phyloP scores from a whole-genome alignment of 2,888 invertebrate genomes.

The Polyploca ridens region DNA sequence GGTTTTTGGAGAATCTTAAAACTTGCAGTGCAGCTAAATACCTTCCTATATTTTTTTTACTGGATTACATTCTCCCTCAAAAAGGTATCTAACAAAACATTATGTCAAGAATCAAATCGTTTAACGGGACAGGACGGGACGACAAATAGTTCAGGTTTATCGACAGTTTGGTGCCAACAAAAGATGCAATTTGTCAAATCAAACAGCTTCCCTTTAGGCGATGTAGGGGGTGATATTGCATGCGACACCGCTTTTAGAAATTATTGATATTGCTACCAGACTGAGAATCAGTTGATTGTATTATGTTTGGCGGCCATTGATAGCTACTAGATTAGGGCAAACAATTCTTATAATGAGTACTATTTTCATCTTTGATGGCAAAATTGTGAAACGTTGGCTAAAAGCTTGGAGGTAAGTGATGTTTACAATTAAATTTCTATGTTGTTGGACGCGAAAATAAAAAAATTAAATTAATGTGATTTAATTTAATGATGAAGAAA shows the following conservation, averaged over 20 bases:
- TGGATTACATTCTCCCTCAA: not conserved
- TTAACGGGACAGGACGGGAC: conserved; percentile 61
- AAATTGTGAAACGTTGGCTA: too few species aligned
- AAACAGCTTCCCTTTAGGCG: conserved; percentile 51
- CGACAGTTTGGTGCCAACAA: conserved; percentile 67
- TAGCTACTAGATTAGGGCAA: conserved; percentile 19
- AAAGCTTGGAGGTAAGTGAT: too few species aligned
- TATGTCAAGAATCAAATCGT: conserved; percentile 51
- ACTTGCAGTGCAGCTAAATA: too few species aligned
- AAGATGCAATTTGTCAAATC: conserved; percentile 79
- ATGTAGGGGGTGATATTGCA: conserved; percentile 23
- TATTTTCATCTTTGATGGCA: too few species aligned
- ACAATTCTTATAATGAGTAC: too few species aligned
- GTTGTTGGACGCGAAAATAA: too few species aligned
- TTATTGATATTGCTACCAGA: not conserved
- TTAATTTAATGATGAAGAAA: too few species aligned
- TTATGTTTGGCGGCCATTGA: conserved; percentile 15
- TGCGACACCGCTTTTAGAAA: conserved; percentile 6
- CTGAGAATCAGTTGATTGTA: not conserved
- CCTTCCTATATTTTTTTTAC: too few species aligned
- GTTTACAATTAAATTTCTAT: too few species aligned
- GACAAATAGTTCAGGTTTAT: conserved; percentile 71
- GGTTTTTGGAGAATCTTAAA: too few species aligned
- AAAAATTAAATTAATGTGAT: too few species aligned
- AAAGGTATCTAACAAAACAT: not conserved